Evolutionary conservation across 2,888 invertebrate species (phyloP).

Genomic region (Scaptomyza caliginosa): DNA sequence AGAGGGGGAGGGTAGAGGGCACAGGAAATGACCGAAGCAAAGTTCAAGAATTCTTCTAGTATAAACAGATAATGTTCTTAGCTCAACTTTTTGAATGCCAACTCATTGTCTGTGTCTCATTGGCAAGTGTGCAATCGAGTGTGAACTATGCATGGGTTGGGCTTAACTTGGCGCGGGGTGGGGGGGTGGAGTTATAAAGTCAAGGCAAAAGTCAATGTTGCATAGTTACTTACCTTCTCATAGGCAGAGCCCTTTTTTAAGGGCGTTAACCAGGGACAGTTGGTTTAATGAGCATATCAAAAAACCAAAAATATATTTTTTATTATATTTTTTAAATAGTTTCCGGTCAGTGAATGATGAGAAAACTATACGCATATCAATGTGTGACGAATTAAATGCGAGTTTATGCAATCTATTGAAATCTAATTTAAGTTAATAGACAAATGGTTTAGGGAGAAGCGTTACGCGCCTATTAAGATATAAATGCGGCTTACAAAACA

Average conservation of each 20-base stretch:
- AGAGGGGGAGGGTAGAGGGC: too few species aligned
- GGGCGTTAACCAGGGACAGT: conserved; percentile 55
- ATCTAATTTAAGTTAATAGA: conserved; percentile 43
- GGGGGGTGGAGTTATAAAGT: neutral
- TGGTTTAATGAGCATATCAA: conserved; percentile 39
- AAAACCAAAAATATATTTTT: conserved; percentile 18
- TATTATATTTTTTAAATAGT: conserved; percentile 12
- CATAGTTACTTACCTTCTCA: conserved; percentile 1
- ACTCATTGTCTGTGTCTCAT: conserved; percentile 17
- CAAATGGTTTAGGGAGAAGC: neutral
- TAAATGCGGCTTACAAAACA: too few species aligned
- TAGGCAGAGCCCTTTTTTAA: conserved; percentile 22
- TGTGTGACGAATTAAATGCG: conserved; percentile 55
- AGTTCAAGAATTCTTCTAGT: conserved; percentile 13
- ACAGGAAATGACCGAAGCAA: conserved; percentile 39
- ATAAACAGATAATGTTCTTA: conserved; percentile 28
- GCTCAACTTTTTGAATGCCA: conserved; percentile 21
- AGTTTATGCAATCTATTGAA: conserved; percentile 54
- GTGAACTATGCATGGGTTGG: conserved; percentile 61
- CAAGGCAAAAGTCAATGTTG: conserved; percentile 38
- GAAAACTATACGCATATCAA: conserved; percentile 36
- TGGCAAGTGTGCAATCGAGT: conserved; percentile 65
- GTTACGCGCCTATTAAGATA: conserved; percentile 31
- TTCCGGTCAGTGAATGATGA: conserved; percentile 57
- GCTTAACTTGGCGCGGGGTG: neutral